Conservation (phyloP, 2,797 vertebrate genomes). For the Clarias platycephalus region DNA sequence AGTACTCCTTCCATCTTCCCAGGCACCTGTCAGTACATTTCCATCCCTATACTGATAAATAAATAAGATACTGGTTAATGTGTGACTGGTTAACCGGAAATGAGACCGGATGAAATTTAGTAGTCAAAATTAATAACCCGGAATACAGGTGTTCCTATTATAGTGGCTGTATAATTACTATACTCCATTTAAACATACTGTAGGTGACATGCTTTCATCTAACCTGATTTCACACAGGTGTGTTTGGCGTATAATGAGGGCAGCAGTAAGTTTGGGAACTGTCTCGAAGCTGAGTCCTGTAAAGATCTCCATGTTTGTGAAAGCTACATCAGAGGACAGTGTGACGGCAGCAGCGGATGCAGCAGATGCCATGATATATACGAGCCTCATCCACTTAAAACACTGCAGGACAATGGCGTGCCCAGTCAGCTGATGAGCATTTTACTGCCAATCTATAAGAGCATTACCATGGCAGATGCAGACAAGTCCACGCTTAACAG, state of each 20-base stretch:
- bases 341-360: conserved; percentile 35
- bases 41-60: not conserved
- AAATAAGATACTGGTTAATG: not conserved
- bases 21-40: too few species aligned
- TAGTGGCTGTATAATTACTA: not conserved
- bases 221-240: conserved; percentile 29
- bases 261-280: conserved; percentile 41
- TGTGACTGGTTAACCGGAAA: not conserved
- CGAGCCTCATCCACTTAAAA: conserved; percentile 33
- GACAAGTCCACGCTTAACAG: not conserved
- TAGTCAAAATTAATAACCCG: not conserved
- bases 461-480: conserved; percentile 44
- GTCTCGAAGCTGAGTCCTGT: conserved; percentile 48
- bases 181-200: not conserved
- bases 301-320: conserved; percentile 53
- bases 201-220: too few species aligned
- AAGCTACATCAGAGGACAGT: conserved; percentile 47
- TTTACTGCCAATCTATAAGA: conserved; percentile 47
- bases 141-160: not conserved
- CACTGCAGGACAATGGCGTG: conserved; percentile 37
- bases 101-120: not conserved
- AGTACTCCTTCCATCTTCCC: too few species aligned
- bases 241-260: conserved; percentile 50
- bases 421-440: conserved; percentile 36
- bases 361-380: conserved; percentile 49